Base-by-base conservation (phyloP, 2,888 invertebrate species). In the Venustoraphidia nigricollis region DNA sequence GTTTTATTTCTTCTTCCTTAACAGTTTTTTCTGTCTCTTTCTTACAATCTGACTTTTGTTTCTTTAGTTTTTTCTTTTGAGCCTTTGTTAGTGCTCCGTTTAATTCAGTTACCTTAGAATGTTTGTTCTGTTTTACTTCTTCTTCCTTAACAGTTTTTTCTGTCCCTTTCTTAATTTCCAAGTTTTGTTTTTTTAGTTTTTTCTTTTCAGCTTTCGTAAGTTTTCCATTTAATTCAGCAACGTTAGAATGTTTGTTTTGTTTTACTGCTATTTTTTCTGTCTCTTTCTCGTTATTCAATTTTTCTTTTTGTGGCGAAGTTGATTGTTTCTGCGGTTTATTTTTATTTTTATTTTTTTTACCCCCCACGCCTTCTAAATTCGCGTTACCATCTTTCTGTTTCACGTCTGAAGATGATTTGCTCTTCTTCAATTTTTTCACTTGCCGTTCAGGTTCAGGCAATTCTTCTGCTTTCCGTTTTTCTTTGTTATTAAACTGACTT, bases 401-500 rank as follows among this genome's bases (percentile, higher is more conserved):
- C 27, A 27, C 3, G 1, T 27, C 27, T 6, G 6, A 27, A 27
- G 27, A 27, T 27, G 27, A 27, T 6, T 27, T 3, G 6, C 27
- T 27, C 27, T 27, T 27, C 27, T 27, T 27, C 27, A 27, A 27
- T 27, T 27, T 27, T 27, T 27, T 27, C 27, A 27, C 27, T 27
- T 27, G 27, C 27, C 27, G 27, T 27, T 27, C 27, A 27, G 6
- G 27, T 27, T 27, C 27, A 6, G 27, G 27, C 27, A 27, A 27
- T 5, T 27, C 52, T 40, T 55, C 53, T n/a, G 36, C 41, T 35
- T 51, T 34, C 13, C 53, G 54, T 36, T 58, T 55, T 35, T 60
- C 60, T 11, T 57, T 58, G n/a, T 62, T 53, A 41, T 61, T 54
- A 8, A 52, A 57, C 35, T 67, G 58, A 68, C 68, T 56, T 62